A percentile compares a stretch with the other conserved stretches of the same genome.
Conservation (phyloP, 2,113 vertebrate species). For the Mirounga angustirostris region DNA sequence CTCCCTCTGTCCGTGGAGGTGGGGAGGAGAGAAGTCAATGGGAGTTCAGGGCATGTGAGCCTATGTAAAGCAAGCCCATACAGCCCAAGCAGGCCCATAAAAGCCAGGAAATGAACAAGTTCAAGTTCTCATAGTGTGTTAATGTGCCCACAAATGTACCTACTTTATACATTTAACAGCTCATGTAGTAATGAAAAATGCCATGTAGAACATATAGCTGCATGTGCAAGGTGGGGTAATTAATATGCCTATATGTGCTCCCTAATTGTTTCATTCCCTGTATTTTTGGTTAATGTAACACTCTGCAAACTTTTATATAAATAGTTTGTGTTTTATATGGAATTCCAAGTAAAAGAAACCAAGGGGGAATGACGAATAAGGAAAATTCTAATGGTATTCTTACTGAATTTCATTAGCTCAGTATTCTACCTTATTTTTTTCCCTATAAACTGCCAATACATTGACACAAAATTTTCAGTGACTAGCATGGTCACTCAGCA, state of each 20-base stretch:
- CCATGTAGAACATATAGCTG: slow-evolving; percentile 64
- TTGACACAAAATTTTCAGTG: not conserved
- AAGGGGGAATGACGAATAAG: slow-evolving; percentile 14
- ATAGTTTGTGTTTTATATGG: slow-evolving; percentile 77
- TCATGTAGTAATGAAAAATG: slow-evolving; percentile 78
- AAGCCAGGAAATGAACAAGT: slow-evolving; percentile 85
- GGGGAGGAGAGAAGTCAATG: slow-evolving; percentile 50
- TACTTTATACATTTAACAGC: slow-evolving; percentile 82
- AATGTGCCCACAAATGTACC: slow-evolving; percentile 84
- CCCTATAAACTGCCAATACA: not conserved
- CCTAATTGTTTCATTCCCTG: slow-evolving; percentile 76
- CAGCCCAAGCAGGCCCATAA: slow-evolving; percentile 78
- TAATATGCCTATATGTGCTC: slow-evolving; percentile 72
- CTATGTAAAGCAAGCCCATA: slow-evolving; percentile 56
- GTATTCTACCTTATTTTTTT: not conserved
- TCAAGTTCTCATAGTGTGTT: slow-evolving; percentile 82
- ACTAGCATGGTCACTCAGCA: not conserved
- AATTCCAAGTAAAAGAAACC: slow-evolving; percentile 72
- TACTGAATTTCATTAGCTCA: slow-evolving; percentile 44
- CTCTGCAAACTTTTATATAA: slow-evolving; percentile 78
- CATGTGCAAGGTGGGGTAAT: slow-evolving; percentile 70
- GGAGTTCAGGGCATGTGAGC: slow-evolving; percentile 67
- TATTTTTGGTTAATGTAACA: slow-evolving; percentile 71
- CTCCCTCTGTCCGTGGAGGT: not conserved
- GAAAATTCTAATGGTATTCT: slow-evolving; percentile 61